Evolutionary conservation across 2,113 vertebrate genomes (phyloP).

Genomic region (Psilopogon haemacephalus): DNA sequence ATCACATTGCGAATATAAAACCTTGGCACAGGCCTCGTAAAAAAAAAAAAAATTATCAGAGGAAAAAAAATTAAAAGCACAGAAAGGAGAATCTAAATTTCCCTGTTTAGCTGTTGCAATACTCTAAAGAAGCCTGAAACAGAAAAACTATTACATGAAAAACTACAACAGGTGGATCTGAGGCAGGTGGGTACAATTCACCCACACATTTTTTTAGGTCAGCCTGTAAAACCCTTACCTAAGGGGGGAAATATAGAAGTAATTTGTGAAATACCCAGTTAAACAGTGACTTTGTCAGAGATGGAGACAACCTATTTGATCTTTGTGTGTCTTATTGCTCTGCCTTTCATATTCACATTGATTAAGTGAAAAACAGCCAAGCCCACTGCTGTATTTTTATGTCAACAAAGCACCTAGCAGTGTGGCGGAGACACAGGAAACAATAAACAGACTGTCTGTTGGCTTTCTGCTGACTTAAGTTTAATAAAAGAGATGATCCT

Average conservation of each 20-base stretch:
- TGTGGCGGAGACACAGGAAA: not conserved
- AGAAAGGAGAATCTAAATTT: not conserved
- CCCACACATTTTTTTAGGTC: not conserved
- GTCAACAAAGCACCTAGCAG: not conserved
- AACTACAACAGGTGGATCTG: not conserved
- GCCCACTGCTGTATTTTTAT: not conserved
- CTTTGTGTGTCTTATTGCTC: not conserved
- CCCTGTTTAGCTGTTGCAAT: not conserved
- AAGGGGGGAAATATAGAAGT: not conserved
- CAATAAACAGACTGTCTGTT: not conserved
- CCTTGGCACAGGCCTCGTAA: not conserved
- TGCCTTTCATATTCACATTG: not conserved
- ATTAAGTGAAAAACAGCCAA: not conserved
- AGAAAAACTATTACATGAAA: not conserved
- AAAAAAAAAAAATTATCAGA: not conserved
- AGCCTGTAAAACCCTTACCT: not conserved
- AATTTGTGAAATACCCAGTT: not conserved
- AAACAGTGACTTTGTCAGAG: not conserved
- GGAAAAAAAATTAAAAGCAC: not conserved
- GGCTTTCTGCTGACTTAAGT: conserved; percentile 41
- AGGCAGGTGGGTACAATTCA: not conserved
- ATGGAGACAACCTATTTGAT: not conserved
- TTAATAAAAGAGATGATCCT: conserved; percentile 45
- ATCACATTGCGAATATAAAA: not conserved
- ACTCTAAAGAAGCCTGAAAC: not conserved